Percentiles rank a stretch among this genome's conserved stretches.
phyloP scores from a whole-genome alignment of 2,888 invertebrate species.

The Achlya flavicornis region DNA sequence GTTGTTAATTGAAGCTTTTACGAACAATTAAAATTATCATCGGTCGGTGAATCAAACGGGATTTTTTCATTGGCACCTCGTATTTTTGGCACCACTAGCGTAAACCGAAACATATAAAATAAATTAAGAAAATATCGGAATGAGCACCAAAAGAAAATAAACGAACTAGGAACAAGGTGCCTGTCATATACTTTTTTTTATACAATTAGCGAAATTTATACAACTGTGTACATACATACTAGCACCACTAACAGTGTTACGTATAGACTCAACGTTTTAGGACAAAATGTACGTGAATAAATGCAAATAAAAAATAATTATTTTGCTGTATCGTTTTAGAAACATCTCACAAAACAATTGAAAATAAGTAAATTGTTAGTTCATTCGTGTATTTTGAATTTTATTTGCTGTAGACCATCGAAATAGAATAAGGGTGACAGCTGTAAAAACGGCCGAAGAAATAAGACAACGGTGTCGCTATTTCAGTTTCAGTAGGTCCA shows the following conservation, averaged over 20 bases:
- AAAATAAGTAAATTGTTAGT: too few species aligned
- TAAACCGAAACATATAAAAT: slow-evolving; percentile 43
- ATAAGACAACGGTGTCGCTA: too few species aligned
- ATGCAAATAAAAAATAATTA: slow-evolving; percentile 42
- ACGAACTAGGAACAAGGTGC: slow-evolving; percentile 65
- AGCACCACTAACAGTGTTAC: slow-evolving; percentile 61
- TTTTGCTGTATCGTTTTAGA: neutral
- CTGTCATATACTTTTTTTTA: slow-evolving; percentile 26
- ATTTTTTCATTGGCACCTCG: slow-evolving; percentile 68
- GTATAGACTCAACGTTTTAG: slow-evolving; percentile 43
- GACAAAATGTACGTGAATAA: slow-evolving; percentile 46
- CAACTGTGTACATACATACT: slow-evolving; percentile 47
- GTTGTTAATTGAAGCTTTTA: neutral
- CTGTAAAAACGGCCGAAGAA: too few species aligned
- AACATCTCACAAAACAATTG: slow-evolving; percentile 40
- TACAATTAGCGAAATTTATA: slow-evolving; percentile 39
- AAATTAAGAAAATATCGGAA: slow-evolving; percentile 41
- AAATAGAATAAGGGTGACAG: too few species aligned
- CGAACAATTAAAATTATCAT: neutral
- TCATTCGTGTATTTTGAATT: too few species aligned
- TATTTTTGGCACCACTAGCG: slow-evolving; percentile 76
- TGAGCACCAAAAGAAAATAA: slow-evolving; percentile 61
- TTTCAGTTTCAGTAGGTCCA: too few species aligned
- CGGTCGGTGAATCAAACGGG: neutral
- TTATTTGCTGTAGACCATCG: neutral